phyloP scores from a whole-genome alignment of 2,888 invertebrate species.

The Litoditis marina region DNA sequence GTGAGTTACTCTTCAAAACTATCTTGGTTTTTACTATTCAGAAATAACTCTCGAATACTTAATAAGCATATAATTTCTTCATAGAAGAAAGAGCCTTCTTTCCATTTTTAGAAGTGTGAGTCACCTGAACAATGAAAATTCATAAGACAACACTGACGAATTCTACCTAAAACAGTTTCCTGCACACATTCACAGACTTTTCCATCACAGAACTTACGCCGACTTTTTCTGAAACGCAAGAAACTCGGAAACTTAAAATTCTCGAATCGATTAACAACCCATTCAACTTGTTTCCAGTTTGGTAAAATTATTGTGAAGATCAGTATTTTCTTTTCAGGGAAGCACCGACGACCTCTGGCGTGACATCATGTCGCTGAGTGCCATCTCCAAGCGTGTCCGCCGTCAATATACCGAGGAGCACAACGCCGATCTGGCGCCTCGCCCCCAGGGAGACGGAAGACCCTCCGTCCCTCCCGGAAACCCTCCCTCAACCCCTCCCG shows the following conservation, averaged over 20 bases:
- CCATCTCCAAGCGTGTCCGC: slow-evolving; percentile 32
- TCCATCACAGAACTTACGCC: too few relatives aligned
- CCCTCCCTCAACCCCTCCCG: slow-evolving; percentile 50
- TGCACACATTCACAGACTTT: not conserved
- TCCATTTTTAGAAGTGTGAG: not conserved
- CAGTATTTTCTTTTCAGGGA: slow-evolving; percentile 23
- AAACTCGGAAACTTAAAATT: too few relatives aligned
- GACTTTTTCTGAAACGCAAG: too few relatives aligned
- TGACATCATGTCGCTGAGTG: slow-evolving; percentile 52
- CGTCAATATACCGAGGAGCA: slow-evolving; percentile 36
- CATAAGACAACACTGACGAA: too few relatives aligned
- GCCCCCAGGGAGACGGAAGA: slow-evolving; percentile 36
- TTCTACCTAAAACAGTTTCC: too few relatives aligned
- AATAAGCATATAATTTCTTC: not conserved
- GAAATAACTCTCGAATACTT: not conserved
- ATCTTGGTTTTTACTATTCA: not conserved
- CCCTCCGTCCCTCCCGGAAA: slow-evolving; percentile 41
- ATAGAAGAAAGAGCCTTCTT: not conserved
- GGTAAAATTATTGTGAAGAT: not conserved
- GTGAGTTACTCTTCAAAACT: slow-evolving; percentile 16
- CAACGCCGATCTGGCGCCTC: too few relatives aligned
- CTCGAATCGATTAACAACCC: not conserved
- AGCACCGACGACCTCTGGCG: slow-evolving; percentile 58
- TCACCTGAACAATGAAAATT: too few relatives aligned
- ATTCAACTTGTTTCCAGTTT: not conserved